These are phyloP conservation scores for Hypsopygia costalis DNA, from an alignment of 2,888 invertebrate genomes.

Conservation along the genomic window DNA sequence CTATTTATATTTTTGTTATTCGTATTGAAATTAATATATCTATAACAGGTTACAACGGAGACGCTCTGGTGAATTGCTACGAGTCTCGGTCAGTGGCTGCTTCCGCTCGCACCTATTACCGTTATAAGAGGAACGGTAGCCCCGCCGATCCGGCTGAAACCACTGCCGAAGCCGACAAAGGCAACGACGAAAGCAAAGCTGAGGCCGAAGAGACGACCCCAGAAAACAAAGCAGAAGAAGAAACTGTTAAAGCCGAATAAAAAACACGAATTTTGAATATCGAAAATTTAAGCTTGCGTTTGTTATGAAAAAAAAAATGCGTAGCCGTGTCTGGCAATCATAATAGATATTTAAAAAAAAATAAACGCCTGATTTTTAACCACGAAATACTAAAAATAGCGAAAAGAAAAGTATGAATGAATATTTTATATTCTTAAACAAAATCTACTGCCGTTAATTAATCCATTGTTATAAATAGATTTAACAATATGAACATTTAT, in stretches of 20 bases:
- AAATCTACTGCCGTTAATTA: not conserved
- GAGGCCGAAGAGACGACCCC: not conserved
- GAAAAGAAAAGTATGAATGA: too few relatives aligned
- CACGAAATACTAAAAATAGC: too few relatives aligned
- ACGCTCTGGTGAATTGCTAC: conserved; percentile 81
- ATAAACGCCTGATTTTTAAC: too few relatives aligned
- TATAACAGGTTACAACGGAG: conserved; percentile 82
- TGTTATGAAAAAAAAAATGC: too few relatives aligned
- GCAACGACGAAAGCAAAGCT: not conserved
- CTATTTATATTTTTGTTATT: too few relatives aligned
- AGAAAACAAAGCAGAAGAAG: not conserved
- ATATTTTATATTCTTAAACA: too few relatives aligned
- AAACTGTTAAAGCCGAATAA: not conserved
- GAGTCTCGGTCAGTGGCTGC: conserved; percentile 61
- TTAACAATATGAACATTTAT: too few relatives aligned
- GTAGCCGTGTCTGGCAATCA: too few relatives aligned
- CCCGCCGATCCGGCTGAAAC: too few relatives aligned
- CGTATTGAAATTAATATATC: too few relatives aligned
- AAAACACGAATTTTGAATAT: not conserved
- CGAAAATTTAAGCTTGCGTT: not conserved
- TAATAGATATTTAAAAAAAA: too few relatives aligned
- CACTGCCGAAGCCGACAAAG: conserved; percentile 15
- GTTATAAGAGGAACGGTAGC: conserved; percentile 62
- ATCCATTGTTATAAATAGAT: not conserved
- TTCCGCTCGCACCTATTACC: conserved; percentile 52